phyloP scores from a whole-genome alignment of 1,140 invertebrate genomes.

The Oedothorax gibbosus region DNA sequence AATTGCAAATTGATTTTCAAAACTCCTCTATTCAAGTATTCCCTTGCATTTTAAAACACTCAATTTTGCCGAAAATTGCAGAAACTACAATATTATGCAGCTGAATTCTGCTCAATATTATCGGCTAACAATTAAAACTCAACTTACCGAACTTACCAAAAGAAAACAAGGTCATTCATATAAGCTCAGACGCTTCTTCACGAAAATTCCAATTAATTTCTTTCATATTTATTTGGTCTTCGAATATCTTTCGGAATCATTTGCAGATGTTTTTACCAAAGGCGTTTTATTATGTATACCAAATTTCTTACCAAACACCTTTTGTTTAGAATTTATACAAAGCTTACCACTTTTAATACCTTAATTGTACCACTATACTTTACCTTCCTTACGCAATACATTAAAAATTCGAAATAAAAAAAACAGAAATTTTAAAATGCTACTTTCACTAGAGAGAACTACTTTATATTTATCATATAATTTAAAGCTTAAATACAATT shows the following conservation, averaged over 20 bases:
- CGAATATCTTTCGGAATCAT: not conserved
- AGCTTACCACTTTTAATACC: constrained; percentile 43
- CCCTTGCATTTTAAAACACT: no score
- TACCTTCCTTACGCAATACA: constrained; percentile 47
- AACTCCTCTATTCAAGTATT: no score
- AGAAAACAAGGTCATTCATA: constrained; percentile 19
- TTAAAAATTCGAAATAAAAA: not conserved
- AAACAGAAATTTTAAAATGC: not conserved
- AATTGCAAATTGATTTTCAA: no score
- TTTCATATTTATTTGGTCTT: no score
- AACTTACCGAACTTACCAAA: constrained; percentile 61
- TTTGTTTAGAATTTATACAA: not conserved
- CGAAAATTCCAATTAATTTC: constrained; percentile 21
- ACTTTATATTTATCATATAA: no score
- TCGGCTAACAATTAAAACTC: constrained; percentile 22
- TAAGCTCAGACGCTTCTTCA: constrained; percentile 29
- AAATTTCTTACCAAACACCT: constrained; percentile 18
- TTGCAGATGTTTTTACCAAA: no score
- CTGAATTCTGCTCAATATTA: not conserved
- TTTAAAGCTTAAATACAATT: no score
- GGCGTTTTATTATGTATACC: not conserved
- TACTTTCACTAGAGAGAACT: constrained; percentile 8
- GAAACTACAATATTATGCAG: no score
- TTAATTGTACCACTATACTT: constrained; percentile 28
- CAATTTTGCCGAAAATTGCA: no score